Evolutionary conservation across 2,113 vertebrate genomes (phyloP), one percentile per base, ranked within the genome.

Genomic region (Eptesicus fuscus): DNA sequence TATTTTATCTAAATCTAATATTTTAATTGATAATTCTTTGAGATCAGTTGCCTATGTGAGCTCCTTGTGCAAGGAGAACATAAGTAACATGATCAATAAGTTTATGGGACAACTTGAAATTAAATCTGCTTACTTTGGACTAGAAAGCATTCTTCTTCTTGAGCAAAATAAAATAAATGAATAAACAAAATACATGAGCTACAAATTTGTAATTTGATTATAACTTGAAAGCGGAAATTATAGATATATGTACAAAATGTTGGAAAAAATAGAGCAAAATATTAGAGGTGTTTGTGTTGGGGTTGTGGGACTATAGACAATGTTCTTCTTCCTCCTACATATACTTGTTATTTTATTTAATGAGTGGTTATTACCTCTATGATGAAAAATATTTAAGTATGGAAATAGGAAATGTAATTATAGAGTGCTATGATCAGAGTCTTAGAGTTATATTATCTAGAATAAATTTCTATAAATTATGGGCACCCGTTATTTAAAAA

Each of bases 391-490:
- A 70, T 37, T 67, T 78, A 89, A 78, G 7, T 67, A 37, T 63
- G 37, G 42, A 88, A 94, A 74, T 83, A 44, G 40, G 7, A 90
- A 92, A 83, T 84, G 4, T 86, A 90, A 87, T 94, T 95, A 77
- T 11, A 61, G 73, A 80, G 22, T 90, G 18, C 23, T 84, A 53
- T 93, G 56, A 70, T 82, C 23, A 73, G 30, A 94, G 40, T 71
- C 44, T 89, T 67, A 88, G 12, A 92, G 13, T 61, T 83, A 51
- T 25, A 69, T 92, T 59, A 51, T 65, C 51, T 59, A 85, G 18
- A 77, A 91, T 82, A 85, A 63, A 89, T 89, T 76, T 96, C 65
- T 96, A 44, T 67, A 83, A 77, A 95, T 44, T 91, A 65, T 82
- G 23, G 51, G 2, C n/a, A 70, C 47, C 25, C 35, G 70, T 88